A percentile compares a stretch with the other conserved stretches of the same genome.
Evolutionary conservation across 2,113 vertebrate genomes (phyloP).

Genomic region (Halcyon senegalensis): DNA sequence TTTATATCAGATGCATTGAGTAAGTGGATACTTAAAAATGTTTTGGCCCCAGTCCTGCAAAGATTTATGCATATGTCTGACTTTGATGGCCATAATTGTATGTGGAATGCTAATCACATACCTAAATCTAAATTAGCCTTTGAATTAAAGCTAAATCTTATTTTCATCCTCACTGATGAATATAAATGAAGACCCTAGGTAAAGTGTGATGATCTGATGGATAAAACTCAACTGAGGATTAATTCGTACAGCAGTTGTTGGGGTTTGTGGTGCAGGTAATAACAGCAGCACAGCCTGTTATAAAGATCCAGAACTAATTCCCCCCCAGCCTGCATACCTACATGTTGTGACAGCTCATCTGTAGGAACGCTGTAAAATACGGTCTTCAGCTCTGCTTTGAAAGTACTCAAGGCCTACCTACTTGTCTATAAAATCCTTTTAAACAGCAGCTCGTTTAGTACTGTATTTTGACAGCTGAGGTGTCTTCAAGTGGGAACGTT

Average conservation of each 20-base stretch:
- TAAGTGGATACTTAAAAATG: constrained; percentile 23
- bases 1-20: background rate
- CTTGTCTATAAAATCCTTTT: background rate
- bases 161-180: constrained; percentile 29
- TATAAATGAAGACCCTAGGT: constrained; percentile 27
- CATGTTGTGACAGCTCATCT: background rate
- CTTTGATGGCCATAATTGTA: constrained; percentile 15
- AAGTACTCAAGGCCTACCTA: background rate
- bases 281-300: background rate
- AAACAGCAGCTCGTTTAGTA: background rate
- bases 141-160: constrained; percentile 31
- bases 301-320: background rate
- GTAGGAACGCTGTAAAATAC: background rate
- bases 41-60: constrained; percentile 28
- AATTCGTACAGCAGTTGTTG: background rate
- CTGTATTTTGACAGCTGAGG: background rate
- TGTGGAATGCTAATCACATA: background rate
- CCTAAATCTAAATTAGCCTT: constrained; percentile 34
- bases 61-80: constrained; percentile 9
- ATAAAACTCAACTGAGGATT: background rate
- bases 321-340: background rate
- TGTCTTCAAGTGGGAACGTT: background rate
- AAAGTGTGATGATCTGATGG: constrained; percentile 33
- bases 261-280: background rate
- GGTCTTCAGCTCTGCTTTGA: background rate